Conservation (phyloP, 2,888 invertebrate species). For the Sericinus montela region DNA sequence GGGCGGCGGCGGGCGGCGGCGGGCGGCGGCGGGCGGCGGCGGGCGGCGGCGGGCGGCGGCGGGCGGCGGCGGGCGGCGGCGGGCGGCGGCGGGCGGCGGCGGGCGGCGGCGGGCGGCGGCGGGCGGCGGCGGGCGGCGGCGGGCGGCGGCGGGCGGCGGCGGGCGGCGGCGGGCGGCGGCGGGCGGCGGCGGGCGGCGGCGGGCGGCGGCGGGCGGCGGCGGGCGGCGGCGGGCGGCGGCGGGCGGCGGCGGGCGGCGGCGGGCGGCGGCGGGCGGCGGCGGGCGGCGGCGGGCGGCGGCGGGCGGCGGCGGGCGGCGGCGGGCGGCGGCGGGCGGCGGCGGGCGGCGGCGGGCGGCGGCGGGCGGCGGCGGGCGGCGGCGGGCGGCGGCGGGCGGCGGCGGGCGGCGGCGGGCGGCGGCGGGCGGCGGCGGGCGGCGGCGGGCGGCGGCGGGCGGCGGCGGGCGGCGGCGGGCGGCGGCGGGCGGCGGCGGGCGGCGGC, state of each 20-base stretch:
- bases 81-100: slow-evolving; percentile 83
- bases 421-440: slow-evolving; percentile 91
- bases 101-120: slow-evolving; percentile 88
- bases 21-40: too few relatives aligned
- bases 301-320: too few relatives aligned
- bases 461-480: too few relatives aligned
- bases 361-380: slow-evolving; percentile 83
- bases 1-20: slow-evolving; percentile 53
- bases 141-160: slow-evolving; percentile 91
- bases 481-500: slow-evolving; percentile 77
- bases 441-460: too few relatives aligned
- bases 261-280: slow-evolving; percentile 89
- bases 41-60: too few relatives aligned
- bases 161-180: too few relatives aligned
- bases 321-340: too few relatives aligned
- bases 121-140: slow-evolving; percentile 89
- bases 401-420: slow-evolving; percentile 89
- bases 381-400: slow-evolving; percentile 88
- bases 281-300: slow-evolving; percentile 91
- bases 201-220: slow-evolving; percentile 77
- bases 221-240: slow-evolving; percentile 83
- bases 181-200: too few relatives aligned
- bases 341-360: slow-evolving; percentile 77
- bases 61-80: slow-evolving; percentile 77
- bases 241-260: slow-evolving; percentile 88